Base-by-base conservation (phyloP, 2,888 invertebrate species). In the Limnephilus rhombicus region DNA sequence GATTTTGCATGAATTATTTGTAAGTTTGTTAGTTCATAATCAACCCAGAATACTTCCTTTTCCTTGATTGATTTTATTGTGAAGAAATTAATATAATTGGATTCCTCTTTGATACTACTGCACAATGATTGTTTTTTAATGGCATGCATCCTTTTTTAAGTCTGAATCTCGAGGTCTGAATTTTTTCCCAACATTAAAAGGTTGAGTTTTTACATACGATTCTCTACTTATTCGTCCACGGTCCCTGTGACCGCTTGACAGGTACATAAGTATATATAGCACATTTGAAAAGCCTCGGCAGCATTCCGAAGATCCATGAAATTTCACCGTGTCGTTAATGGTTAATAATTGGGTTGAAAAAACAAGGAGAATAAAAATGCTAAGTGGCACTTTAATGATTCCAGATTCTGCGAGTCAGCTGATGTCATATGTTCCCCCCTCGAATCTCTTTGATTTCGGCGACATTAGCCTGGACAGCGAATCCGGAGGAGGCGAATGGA, bases 391-490 rank as follows among this genome's bases (percentile, higher is more conserved):
- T 88, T 81, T n/a, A 68, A 89, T 88, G 41, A 85, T 93, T 93
- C 96, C 95, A 95, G 96, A 96, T 95, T 95, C 95, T 95, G 85
- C 92, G 49, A 96, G 96, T 96, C 96, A 96, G 95, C 95, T 96
- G 95, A 96, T 96, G 94, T 96, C 96, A 95, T 96, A 96, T 95
- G 91, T 92, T n/a, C 92, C 93, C 5, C 93, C 92, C 31, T 18
- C 96, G 94, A 96, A 95, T 95, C 95, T 96, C 95, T 96, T 96
- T 95, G 96, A 96, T 95, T 96, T 96, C 95, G 96, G 95, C 94
- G 96, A 96, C 94, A 96, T 96, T 94, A 95, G 94, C 94, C 95
- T 96, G 94, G 95, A 96, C 90, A 95, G 95, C 92, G 94, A 96
- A 80, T 94, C 95, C 94, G 95, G 95, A 82, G 95, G 95, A 94